Evolutionary conservation across 2,888 invertebrate genomes (phyloP).

Genomic region (Melanargia galathea): DNA sequence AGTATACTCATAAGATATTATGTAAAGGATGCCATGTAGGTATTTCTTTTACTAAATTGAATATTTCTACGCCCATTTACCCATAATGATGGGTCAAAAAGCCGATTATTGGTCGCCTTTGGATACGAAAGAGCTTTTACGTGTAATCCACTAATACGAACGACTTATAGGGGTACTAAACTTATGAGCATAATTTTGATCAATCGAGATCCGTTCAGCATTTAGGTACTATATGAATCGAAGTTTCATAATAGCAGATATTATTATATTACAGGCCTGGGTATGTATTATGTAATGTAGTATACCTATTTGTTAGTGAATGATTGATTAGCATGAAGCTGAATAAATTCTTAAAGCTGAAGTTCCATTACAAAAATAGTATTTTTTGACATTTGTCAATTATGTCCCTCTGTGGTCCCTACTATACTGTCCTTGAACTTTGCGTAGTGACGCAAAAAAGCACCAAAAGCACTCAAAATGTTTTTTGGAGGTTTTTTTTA

Average conservation of each 20-base stretch:
- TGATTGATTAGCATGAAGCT: too few relatives aligned
- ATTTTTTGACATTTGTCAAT: too few relatives aligned
- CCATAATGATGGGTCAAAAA: constrained; percentile 40
- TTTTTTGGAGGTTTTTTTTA: too few relatives aligned
- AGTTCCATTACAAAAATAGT: too few relatives aligned
- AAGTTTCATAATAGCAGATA: background rate
- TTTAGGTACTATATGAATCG: constrained; percentile 3
- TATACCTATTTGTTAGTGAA: background rate
- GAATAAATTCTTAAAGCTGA: too few relatives aligned
- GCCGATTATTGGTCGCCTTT: constrained; percentile 40
- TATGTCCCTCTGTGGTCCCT: too few relatives aligned
- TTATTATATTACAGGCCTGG: background rate
- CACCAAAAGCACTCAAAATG: too few relatives aligned
- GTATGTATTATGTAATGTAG: background rate
- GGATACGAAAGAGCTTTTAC: constrained; percentile 42
- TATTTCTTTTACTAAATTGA: constrained; percentile 22
- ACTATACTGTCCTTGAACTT: too few relatives aligned
- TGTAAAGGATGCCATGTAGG: too few relatives aligned
- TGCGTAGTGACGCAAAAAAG: too few relatives aligned
- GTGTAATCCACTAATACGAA: constrained; percentile 42
- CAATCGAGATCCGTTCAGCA: constrained; percentile 27
- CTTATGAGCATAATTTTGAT: constrained; percentile 37
- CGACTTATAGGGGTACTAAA: constrained; percentile 37
- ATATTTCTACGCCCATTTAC: constrained; percentile 37
- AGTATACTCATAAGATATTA: too few relatives aligned